phyloP scores from a whole-genome alignment of 2,888 invertebrate species.

The Silvanus unidentatus region DNA sequence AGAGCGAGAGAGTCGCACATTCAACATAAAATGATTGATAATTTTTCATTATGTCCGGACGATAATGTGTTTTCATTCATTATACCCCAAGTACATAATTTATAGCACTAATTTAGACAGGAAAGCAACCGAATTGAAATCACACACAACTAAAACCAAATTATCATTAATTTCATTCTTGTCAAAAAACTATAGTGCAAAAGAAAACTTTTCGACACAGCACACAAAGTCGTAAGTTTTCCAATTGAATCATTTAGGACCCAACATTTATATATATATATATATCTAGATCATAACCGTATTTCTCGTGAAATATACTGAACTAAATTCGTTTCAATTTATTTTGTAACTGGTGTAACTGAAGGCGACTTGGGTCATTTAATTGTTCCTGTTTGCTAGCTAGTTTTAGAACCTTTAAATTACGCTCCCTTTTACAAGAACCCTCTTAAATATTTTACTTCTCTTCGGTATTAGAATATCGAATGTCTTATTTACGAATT shows the following conservation, averaged over 20 bases:
- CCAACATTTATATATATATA: no score
- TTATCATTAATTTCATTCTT: slow-evolving; percentile 9
- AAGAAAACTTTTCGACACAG: slow-evolving; percentile 7
- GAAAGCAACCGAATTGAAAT: no score
- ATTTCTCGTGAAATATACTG: slow-evolving; percentile 19
- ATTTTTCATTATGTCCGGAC: no score
- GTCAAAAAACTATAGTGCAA: slow-evolving; percentile 6
- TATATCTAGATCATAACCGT: slow-evolving; percentile 23
- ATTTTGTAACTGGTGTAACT: slow-evolving; percentile 27
- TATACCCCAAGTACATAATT: no score
- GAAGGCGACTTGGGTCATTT: slow-evolving; percentile 27
- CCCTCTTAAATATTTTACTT: no score
- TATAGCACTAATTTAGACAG: no score
- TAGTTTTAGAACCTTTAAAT: slow-evolving; percentile 18
- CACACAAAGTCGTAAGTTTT: slow-evolving; percentile 14
- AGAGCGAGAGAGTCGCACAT: no score
- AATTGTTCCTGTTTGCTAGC: slow-evolving; percentile 25
- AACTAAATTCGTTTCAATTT: slow-evolving; percentile 27
- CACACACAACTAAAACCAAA: no score
- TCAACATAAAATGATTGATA: no score
- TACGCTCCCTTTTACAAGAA: slow-evolving; percentile 10
- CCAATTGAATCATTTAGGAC: slow-evolving; percentile 15
- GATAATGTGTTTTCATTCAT: no score
- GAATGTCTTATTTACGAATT: slow-evolving; percentile 23
- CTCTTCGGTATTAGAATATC: slow-evolving; percentile 9